phyloP scores from a whole-genome alignment of 2,888 invertebrate species.

The Phortica okadai region DNA sequence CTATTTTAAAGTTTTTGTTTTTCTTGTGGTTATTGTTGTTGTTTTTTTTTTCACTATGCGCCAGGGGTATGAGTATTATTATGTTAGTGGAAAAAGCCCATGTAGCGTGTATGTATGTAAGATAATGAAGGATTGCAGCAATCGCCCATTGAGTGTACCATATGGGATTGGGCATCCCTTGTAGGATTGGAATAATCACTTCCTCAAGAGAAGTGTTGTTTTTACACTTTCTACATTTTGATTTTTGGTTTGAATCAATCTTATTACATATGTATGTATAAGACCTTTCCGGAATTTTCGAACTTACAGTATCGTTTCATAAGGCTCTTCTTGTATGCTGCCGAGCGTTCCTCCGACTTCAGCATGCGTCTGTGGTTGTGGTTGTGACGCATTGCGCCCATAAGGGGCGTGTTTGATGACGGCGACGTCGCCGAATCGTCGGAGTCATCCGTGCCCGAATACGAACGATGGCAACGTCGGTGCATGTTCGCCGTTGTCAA shows the following conservation, averaged over 20 bases:
- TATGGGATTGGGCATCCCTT: neutral
- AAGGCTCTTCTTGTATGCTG: constrained; percentile 92
- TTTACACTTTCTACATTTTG: too few species aligned
- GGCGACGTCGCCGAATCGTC: constrained; percentile 80
- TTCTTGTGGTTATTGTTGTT: constrained; percentile 54
- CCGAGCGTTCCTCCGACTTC: constrained; percentile 72
- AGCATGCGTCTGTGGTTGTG: constrained; percentile 51
- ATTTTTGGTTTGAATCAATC: neutral
- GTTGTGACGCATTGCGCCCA: constrained; percentile 55
- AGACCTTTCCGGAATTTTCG: neutral
- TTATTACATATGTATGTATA: neutral
- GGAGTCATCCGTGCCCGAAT: constrained; percentile 86
- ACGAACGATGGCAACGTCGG: constrained; percentile 78
- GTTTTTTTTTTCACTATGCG: constrained; percentile 55
- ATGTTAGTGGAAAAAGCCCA: neutral
- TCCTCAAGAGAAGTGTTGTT: too few species aligned
- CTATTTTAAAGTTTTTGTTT: constrained; percentile 70
- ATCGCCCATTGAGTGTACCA: neutral
- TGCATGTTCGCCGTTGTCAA: constrained; percentile 76
- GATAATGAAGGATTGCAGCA: too few species aligned
- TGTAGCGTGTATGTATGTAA: too few species aligned
- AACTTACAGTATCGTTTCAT: constrained; percentile 96
- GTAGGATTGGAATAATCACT: too few species aligned
- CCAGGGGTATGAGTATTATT: neutral
- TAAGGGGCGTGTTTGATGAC: constrained; percentile 51